Percentiles rank a stretch among this genome's conserved stretches.
Evolutionary conservation across 1,140 invertebrate species (phyloP).

Genomic region (Acromyrmex heyeri): DNA sequence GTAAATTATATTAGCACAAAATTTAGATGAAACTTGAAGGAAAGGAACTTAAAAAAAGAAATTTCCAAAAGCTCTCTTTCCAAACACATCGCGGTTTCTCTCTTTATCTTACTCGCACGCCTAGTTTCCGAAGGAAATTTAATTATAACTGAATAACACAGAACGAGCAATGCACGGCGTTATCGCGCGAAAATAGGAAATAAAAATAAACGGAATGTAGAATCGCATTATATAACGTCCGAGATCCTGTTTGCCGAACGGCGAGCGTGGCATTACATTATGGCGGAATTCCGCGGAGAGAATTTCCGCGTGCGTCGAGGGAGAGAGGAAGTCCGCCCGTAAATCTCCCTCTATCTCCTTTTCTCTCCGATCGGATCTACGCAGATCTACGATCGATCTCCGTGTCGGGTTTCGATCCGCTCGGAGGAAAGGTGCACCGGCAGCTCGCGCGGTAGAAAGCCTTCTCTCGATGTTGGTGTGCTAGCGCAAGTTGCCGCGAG

Average conservation of each 20-base stretch:
- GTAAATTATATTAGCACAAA: background rate
- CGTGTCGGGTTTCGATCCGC: background rate
- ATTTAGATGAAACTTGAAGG: background rate
- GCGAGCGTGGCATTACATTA: background rate
- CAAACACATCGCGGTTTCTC: background rate
- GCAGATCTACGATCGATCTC: conserved; percentile 25
- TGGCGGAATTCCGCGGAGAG: conserved; percentile 43
- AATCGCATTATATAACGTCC: conserved; percentile 41
- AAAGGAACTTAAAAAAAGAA: background rate
- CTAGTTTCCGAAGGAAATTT: background rate
- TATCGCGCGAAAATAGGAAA: conserved; percentile 13
- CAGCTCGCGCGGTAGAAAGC: conserved; percentile 45
- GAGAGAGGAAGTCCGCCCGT: background rate
- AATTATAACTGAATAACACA: background rate
- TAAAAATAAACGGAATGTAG: conserved; percentile 41
- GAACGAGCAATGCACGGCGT: background rate
- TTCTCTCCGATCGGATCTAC: conserved; percentile 21
- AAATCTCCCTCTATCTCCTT: background rate
- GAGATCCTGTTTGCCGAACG: conserved; percentile 38
- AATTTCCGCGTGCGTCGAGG: conserved; percentile 35
- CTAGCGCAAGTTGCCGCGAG: conserved; percentile 16
- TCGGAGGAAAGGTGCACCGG: conserved; percentile 45
- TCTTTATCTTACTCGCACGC: background rate
- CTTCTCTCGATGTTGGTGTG: conserved; percentile 10
- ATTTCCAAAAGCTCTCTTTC: background rate